These are phyloP conservation scores for Chloroceryle aenea DNA, from an alignment of 2,113 vertebrate species.

Conservation along the genomic window DNA sequence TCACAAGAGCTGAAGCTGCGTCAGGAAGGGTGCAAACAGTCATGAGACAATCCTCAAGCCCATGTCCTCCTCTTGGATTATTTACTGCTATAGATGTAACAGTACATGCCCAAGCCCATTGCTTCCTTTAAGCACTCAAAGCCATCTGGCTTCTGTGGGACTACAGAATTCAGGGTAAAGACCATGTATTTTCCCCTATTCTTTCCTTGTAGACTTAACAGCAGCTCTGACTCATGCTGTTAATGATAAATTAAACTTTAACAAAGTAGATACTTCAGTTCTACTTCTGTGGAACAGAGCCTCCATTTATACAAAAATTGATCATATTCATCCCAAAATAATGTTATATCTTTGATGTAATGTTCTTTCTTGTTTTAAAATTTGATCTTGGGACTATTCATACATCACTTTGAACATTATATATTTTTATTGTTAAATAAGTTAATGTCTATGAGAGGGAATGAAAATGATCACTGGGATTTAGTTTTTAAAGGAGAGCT, in stretches of 20 bases:
- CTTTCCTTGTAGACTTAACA: not conserved
- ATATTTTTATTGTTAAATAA: slow-evolving; percentile 22
- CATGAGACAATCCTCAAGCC: not conserved
- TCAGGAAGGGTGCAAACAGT: not conserved
- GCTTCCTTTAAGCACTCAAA: not conserved
- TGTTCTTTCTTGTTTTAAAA: not conserved
- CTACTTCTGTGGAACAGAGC: not conserved
- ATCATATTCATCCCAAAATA: not conserved
- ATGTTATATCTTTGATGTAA: not conserved
- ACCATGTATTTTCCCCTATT: not conserved
- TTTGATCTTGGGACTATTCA: not conserved
- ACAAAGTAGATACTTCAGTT: not conserved
- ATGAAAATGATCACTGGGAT: not conserved
- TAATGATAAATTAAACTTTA: slow-evolving; percentile 23
- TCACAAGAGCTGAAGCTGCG: not conserved
- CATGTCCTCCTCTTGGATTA: not conserved
- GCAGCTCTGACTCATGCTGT: not conserved
- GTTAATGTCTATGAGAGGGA: not conserved
- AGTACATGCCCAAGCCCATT: not conserved
- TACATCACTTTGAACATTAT: not conserved
- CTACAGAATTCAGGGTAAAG: not conserved
- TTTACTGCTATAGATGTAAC: not conserved
- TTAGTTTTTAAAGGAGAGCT: not conserved
- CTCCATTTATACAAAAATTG: not conserved
- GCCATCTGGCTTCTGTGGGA: not conserved